Conservation (phyloP, 2,888 invertebrate species). For the Lucinisca nassula region DNA sequence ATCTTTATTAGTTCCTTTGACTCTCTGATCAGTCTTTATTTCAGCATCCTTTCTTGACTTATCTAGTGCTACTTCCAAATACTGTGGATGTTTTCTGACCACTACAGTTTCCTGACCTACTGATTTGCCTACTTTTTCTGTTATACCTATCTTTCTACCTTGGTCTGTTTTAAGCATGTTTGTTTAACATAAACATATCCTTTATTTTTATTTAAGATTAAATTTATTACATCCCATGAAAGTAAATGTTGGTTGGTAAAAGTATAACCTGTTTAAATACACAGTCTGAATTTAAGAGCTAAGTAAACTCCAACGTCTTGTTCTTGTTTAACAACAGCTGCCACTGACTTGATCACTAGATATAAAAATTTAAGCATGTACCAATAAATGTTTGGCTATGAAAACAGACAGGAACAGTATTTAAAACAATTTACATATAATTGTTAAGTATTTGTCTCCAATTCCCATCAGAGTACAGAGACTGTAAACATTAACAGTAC, state of each 20-base stretch:
- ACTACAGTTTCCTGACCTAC: slow-evolving; percentile 35
- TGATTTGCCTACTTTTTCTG: slow-evolving; percentile 47
- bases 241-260: background rate
- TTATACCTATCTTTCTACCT: slow-evolving; percentile 34
- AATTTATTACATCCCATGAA: slow-evolving; percentile 41
- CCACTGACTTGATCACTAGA: no score
- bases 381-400: no score
- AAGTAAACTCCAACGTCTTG: no score
- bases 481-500: no score
- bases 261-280: background rate
- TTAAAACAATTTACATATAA: no score
- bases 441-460: no score
- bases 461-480: no score
- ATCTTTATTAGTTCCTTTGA: background rate
- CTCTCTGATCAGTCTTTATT: background rate
- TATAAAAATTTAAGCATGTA: no score
- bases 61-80: slow-evolving; percentile 62
- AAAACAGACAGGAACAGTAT: no score
- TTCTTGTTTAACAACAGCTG: no score
- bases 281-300: background rate
- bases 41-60: slow-evolving; percentile 4
- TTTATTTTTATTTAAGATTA: slow-evolving; percentile 31
- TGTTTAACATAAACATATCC: slow-evolving; percentile 55
- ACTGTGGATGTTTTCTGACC: slow-evolving; percentile 30
- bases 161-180: slow-evolving; percentile 65